phyloP scores from a whole-genome alignment of 2,888 invertebrate species.

The Leptinotarsa haldemani region DNA sequence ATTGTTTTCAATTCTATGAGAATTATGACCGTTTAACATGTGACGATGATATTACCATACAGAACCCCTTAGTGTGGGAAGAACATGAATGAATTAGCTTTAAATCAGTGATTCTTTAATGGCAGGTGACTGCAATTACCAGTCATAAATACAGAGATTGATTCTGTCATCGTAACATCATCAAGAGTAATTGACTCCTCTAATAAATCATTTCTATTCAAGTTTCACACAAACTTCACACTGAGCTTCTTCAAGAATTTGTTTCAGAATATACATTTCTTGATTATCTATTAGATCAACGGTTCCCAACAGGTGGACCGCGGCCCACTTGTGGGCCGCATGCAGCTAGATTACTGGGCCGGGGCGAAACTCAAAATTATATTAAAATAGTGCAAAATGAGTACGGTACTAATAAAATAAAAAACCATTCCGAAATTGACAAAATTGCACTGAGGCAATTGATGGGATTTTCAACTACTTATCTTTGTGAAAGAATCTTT shows the following conservation, averaged over 20 bases:
- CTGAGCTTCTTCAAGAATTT: not conserved
- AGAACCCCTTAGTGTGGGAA: slow-evolving; percentile 15
- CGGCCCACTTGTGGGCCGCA: too few species aligned
- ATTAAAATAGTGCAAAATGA: too few species aligned
- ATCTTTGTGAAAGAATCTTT: too few species aligned
- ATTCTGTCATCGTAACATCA: slow-evolving; percentile 12
- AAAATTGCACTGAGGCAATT: too few species aligned
- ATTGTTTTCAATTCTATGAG: not conserved
- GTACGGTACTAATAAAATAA: too few species aligned
- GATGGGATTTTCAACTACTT: too few species aligned
- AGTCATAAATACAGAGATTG: slow-evolving; percentile 16
- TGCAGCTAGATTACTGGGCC: too few species aligned
- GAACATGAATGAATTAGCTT: slow-evolving; percentile 19
- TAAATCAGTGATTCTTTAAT: slow-evolving; percentile 15
- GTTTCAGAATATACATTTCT: too few species aligned
- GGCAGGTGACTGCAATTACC: slow-evolving; percentile 16
- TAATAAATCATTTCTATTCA: not conserved
- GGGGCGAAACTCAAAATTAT: too few species aligned
- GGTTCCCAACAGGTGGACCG: too few species aligned
- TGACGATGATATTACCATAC: slow-evolving; percentile 15
- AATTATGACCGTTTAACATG: slow-evolving; percentile 17
- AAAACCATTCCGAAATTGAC: too few species aligned
- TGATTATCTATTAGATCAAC: too few species aligned
- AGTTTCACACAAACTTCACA: not conserved
- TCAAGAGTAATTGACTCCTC: slow-evolving; percentile 1